Evolutionary conservation across 1,140 invertebrate genomes (phyloP).

Genomic region (Branchinecta lynchi): DNA sequence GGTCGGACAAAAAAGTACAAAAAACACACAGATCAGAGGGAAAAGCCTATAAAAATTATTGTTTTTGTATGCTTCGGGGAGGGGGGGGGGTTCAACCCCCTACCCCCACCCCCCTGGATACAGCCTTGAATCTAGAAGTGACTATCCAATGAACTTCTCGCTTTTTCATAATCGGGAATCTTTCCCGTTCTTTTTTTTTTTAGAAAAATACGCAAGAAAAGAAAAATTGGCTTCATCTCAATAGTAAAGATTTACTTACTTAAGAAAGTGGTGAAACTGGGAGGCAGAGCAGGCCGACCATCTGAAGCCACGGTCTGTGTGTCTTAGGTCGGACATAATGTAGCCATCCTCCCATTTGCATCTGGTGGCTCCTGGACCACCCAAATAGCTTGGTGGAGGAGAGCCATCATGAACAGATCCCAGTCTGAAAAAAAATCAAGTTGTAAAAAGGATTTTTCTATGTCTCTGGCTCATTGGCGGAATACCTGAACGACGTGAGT

Average conservation of each 20-base stretch:
- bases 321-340: slow-evolving; percentile 86
- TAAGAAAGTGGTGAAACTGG: slow-evolving; percentile 87
- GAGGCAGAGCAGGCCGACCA: slow-evolving; percentile 88
- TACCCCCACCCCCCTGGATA: no score
- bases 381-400: slow-evolving; percentile 78
- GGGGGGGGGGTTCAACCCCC: no score
- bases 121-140: no score
- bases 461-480: no score
- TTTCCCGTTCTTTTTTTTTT: background rate
- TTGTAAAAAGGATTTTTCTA: no score
- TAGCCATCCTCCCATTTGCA: slow-evolving; percentile 91
- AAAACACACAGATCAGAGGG: no score
- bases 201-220: background rate
- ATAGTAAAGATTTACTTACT: slow-evolving; percentile 42
- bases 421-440: slow-evolving; percentile 40
- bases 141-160: background rate
- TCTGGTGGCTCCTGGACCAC: slow-evolving; percentile 84
- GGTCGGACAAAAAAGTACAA: no score
- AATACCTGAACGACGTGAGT: no score
- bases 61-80: no score
- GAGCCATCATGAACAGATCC: slow-evolving; percentile 89
- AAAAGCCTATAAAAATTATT: no score
- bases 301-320: slow-evolving; percentile 83
- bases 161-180: background rate
- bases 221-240: slow-evolving; percentile 3